Evolutionary conservation across 2,888 invertebrate species (phyloP).

Genomic region (Deilephila elpenor): DNA sequence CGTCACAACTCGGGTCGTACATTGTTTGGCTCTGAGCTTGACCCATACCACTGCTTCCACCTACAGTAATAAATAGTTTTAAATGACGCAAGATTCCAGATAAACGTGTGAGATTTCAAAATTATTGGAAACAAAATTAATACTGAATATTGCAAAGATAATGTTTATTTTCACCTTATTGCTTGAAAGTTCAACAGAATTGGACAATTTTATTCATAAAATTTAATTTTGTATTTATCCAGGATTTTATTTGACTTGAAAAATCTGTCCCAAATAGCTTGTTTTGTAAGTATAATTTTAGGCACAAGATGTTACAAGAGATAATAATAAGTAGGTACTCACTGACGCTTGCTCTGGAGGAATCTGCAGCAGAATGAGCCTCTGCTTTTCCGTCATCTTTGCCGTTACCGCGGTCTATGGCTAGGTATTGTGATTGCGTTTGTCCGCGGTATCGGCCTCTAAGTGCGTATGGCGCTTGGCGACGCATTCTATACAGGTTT

Average conservation of each 20-base stretch:
- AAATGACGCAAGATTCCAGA: neutral
- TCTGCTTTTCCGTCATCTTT: conserved; percentile 91
- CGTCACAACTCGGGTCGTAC: conserved; percentile 88
- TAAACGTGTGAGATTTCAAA: neutral
- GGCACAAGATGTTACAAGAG: too few relatives aligned
- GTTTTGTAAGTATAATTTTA: too few relatives aligned
- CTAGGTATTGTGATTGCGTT: conserved; percentile 93
- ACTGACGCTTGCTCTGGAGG: conserved; percentile 90
- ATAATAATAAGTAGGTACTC: conserved; percentile 68
- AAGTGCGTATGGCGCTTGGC: conserved; percentile 54
- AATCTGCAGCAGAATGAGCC: conserved; percentile 90
- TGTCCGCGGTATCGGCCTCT: conserved; percentile 88
- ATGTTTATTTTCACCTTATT: too few relatives aligned
- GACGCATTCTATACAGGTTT: conserved; percentile 47
- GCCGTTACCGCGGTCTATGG: conserved; percentile 77
- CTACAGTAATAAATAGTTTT: conserved; percentile 71
- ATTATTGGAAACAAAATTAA: too few relatives aligned
- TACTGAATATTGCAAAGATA: too few relatives aligned
- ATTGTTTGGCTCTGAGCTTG: conserved; percentile 94
- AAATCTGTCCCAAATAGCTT: too few relatives aligned
- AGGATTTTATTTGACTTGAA: too few relatives aligned
- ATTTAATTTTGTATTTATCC: too few relatives aligned
- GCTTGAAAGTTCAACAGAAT: too few relatives aligned
- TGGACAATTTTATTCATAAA: too few relatives aligned
- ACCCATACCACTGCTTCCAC: conserved; percentile 93